These are phyloP conservation scores for Phallusia fumigata DNA, from an alignment of 23 tunicate genomes.

Conservation along the genomic window DNA sequence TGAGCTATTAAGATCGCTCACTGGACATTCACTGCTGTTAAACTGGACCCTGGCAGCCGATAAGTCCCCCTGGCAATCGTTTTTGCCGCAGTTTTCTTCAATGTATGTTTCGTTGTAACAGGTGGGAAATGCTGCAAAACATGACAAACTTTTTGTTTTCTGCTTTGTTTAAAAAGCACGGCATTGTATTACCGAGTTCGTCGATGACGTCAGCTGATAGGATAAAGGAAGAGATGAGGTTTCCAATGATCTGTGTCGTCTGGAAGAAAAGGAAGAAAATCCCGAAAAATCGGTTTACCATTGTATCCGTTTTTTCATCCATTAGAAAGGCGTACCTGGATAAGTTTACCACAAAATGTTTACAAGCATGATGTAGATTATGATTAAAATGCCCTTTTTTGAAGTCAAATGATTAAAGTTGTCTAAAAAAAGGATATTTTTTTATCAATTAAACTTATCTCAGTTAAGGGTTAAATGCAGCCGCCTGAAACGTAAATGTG, in stretches of 20 bases:
- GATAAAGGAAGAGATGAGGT: constrained; percentile 84
- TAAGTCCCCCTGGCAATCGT: constrained; percentile 71
- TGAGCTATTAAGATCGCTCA: background rate
- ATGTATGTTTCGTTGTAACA: constrained; percentile 49
- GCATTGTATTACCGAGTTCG: background rate
- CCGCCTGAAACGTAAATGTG: no score
- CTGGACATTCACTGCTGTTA: constrained; percentile 39
- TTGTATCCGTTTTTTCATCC: constrained; percentile 48
- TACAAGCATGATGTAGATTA: no score
- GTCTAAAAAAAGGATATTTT: no score
- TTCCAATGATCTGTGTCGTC: constrained; percentile 78
- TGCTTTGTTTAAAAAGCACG: no score
- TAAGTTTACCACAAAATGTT: no score
- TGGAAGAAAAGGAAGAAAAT: constrained; percentile 94
- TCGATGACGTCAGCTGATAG: constrained; percentile 25
- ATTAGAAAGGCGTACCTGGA: background rate
- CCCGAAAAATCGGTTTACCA: constrained; percentile 93
- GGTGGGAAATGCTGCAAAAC: constrained; percentile 50
- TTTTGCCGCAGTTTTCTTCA: constrained; percentile 62
- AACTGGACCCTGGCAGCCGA: constrained; percentile 10
- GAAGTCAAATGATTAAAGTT: no score
- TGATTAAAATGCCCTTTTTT: no score
- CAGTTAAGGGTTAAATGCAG: no score
- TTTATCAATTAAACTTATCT: no score
- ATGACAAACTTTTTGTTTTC: no score